Conservation (phyloP, 2,113 vertebrate species). For the Ramphastos sulfuratus region DNA sequence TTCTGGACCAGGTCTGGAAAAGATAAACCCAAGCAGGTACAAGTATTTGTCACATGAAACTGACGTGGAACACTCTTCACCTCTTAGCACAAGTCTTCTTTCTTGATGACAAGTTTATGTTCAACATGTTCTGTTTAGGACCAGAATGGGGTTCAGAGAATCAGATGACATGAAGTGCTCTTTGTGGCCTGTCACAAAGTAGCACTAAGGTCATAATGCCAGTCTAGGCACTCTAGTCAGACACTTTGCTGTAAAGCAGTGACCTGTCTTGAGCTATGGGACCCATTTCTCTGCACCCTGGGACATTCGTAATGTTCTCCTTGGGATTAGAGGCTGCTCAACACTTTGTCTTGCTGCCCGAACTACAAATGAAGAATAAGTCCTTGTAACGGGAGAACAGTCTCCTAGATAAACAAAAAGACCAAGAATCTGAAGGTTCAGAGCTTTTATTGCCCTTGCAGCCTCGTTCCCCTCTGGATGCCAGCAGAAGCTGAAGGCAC, state of each 20-base stretch:
- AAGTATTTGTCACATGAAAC: background rate
- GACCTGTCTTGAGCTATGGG: background rate
- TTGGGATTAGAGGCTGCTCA: background rate
- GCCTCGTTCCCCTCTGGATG: background rate
- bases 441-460: background rate
- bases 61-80: background rate
- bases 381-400: background rate
- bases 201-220: background rate
- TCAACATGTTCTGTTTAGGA: background rate
- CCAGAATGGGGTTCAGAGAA: background rate
- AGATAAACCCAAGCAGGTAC: background rate
- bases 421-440: background rate
- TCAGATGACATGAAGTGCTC: background rate
- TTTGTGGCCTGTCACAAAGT: background rate
- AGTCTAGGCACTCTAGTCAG: background rate
- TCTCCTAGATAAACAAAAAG: background rate
- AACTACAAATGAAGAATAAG: background rate
- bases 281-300: background rate
- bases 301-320: background rate
- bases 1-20: slow-evolving; percentile 88
- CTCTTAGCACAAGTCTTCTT: background rate
- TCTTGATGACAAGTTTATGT: background rate
- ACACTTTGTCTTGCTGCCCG: background rate
- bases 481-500: background rate
- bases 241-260: background rate